Evolutionary conservation across 2,113 vertebrate species (phyloP).

Genomic region (Elachura formosa): DNA sequence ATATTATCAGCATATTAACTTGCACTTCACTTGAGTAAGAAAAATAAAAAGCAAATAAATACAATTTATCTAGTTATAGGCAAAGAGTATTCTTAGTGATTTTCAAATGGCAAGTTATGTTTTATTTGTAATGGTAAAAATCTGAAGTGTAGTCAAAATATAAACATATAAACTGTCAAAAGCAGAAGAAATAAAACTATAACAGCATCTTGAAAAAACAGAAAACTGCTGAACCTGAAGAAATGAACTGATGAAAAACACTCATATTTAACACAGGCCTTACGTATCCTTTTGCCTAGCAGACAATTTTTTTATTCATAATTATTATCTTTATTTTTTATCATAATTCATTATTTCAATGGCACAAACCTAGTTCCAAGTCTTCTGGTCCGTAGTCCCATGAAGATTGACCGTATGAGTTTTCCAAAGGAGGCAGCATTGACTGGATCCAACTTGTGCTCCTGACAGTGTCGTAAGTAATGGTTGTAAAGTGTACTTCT

Average conservation of each 20-base stretch:
- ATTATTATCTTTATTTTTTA: neutral
- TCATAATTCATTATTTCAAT: neutral
- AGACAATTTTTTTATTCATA: neutral
- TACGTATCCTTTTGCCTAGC: neutral
- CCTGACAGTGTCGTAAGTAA: constrained; percentile 82
- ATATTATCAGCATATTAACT: neutral
- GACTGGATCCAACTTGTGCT: constrained; percentile 82
- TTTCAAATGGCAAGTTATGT: neutral
- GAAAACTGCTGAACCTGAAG: neutral
- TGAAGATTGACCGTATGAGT: constrained; percentile 83
- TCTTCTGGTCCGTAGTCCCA: constrained; percentile 81
- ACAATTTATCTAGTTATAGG: neutral
- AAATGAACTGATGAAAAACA: neutral
- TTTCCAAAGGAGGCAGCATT: constrained; percentile 85
- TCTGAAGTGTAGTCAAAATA: neutral
- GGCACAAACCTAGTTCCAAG: constrained; percentile 79
- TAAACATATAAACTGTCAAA: neutral
- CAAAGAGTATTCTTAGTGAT: neutral
- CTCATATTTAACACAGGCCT: neutral
- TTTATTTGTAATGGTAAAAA: neutral
- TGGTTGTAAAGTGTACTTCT: constrained; percentile 84
- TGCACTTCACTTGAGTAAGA: neutral
- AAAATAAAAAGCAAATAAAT: constrained; percentile 6
- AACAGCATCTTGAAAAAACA: neutral
- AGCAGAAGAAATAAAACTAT: neutral